Base-by-base conservation (phyloP, 2,113 vertebrate genomes). In the Gallinago jamesoni region DNA sequence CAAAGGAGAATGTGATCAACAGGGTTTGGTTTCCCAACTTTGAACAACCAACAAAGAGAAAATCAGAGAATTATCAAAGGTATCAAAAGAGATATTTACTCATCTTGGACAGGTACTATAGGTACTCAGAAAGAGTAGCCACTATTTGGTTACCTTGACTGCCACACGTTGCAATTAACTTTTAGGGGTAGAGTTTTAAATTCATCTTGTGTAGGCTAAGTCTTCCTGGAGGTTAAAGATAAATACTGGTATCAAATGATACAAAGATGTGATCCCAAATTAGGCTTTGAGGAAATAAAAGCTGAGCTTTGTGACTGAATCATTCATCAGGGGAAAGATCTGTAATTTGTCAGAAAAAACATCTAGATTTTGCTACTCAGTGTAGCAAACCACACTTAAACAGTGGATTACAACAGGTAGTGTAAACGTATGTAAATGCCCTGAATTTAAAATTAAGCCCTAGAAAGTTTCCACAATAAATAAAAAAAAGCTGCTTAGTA, bases 91-190 rank as follows among this genome's bases (percentile, higher is more conserved):
- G 41, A 25, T 69, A 5, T 28, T 87, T 20, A 6, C 30, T 84
- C 22, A 14, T 27, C 50, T 83, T 0, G 0, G 48, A 64, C 6
- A 66, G 72, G 31, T 39, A 28, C 7, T 50, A 4, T 25, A 21
- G 27, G 9, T 48, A 37, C 24, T 88, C 55, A 62, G 63, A 83
- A 57, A 39, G 11, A 50, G 28, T 45, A 84, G 24, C 19, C 17
- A n/a, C 6, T 55, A 13, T 80, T 80, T 64, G 18, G 14, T 14
- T 80, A 17, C n/a, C 57, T 77, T 83, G 28, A 11, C 45, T 66
- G 9, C 12, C 22, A 30, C 47, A 25, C 6, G 13, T 27, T 72
- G 1, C 22, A 45, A 19, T 48, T 64, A 53, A 33, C 8, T 88
- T 78, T 47, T 50, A 55, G 56, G 14, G 2, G 6, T 5, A 69